Evolutionary conservation across 2,888 invertebrate species (phyloP), one percentile per base, ranked within the genome.

Genomic region (Ochropleura leucogaster): DNA sequence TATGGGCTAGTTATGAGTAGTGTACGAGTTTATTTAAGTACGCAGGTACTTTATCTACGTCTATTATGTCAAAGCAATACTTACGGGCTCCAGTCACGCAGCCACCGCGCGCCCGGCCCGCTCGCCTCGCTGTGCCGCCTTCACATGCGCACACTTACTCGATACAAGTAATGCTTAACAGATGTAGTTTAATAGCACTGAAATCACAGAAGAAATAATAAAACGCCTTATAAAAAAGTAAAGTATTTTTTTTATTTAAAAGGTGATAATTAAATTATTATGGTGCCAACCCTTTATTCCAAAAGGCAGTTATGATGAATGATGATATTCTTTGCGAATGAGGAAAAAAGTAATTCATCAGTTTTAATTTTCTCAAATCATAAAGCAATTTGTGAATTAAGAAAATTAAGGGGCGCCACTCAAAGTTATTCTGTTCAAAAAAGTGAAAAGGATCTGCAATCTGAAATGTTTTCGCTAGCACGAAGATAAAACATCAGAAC

Each of bases 21-120:
- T 74, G 46, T 51, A 63, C 51, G 47, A 71, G 77, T 86, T 77
- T 79, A 78, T 70, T 72, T 75, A 74, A 68, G 75, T 81, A 78
- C 51, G 49, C 72, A 67, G 72, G 86, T 79, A 86, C 85, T 89
- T 87, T 88, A 86, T 89, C 87, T 86, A 75, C 87, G 87, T 89
- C 87, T 87, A 84, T 83, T 86, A 89, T 89, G 90, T 92, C 91
- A 91, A 92, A 91, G 93, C 88, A 90, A 91, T 92, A 92, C 89
- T 93, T 92, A 91, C 85, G 89, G 75, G 88, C 87, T 77, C 91
- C 81, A 85, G 92, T 90, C 92, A 92, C 92, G 93, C 91, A 87
- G 89, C 72, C 77, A 75, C 85, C 86, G 84, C 85, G 85, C 85
- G 82, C 85, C 85, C 82, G 74, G 42, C 74, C 74, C 84, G 83